Percentiles rank a stretch among this genome's conserved stretches.
phyloP scores from a whole-genome alignment of 2,797 vertebrate species.

The Phrynocephalus vlangalii region DNA sequence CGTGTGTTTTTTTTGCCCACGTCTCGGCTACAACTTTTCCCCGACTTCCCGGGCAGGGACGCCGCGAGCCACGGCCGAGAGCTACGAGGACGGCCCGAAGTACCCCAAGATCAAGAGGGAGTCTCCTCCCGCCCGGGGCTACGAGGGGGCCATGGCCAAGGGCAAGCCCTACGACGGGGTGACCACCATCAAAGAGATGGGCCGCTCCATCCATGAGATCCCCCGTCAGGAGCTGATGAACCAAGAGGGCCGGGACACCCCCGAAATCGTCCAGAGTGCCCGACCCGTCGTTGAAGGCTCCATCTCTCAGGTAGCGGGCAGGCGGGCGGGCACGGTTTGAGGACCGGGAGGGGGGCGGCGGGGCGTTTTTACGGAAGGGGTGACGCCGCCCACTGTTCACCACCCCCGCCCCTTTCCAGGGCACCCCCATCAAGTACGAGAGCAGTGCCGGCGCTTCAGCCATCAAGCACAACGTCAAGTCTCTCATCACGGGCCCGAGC shows the following conservation, averaged over 20 bases:
- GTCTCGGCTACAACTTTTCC: too few species aligned
- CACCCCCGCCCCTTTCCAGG: slow-evolving; percentile 64
- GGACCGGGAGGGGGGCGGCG: background rate
- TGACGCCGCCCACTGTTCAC: too few species aligned
- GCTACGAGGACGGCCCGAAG: slow-evolving; percentile 92
- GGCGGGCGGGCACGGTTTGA: too few species aligned
- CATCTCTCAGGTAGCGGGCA: slow-evolving; percentile 87
- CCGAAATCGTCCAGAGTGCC: slow-evolving; percentile 84
- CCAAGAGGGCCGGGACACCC: slow-evolving; percentile 92
- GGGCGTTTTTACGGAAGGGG: too few species aligned
- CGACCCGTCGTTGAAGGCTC: slow-evolving; percentile 89
- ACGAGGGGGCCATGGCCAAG: slow-evolving; percentile 95
- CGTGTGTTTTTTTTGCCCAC: too few species aligned
- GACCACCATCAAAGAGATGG: slow-evolving; percentile 98
- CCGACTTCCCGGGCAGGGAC: slow-evolving; percentile 83
- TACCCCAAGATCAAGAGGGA: slow-evolving; percentile 97
- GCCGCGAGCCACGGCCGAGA: slow-evolving; percentile 89
- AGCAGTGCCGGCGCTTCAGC: slow-evolving; percentile 86
- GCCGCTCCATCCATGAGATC: slow-evolving; percentile 97
- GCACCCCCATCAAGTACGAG: slow-evolving; percentile 87
- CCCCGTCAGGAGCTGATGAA: slow-evolving; percentile 89
- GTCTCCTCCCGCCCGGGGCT: slow-evolving; percentile 92
- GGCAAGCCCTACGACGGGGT: slow-evolving; percentile 95
- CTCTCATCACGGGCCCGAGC: slow-evolving; percentile 92
- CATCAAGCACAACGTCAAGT: slow-evolving; percentile 99